phyloP scores from a whole-genome alignment of 1,140 invertebrate species.

The Papilio dardanus region DNA sequence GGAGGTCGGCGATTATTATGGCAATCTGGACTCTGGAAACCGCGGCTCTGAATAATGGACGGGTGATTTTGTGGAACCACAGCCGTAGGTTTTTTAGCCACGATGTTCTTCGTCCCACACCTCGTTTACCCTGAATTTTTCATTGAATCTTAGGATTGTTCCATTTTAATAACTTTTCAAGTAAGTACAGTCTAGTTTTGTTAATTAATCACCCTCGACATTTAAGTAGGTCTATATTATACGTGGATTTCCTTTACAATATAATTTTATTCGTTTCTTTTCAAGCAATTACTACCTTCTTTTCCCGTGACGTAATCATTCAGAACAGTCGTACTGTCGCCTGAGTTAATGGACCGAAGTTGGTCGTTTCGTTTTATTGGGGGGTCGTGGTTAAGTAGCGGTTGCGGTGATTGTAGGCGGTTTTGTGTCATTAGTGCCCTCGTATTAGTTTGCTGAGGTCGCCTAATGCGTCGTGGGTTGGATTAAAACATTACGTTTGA shows the following conservation, averaged over 20 bases:
- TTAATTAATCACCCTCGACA: no score
- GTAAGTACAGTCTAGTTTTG: no score
- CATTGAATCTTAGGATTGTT: no score
- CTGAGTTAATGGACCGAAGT: slow-evolving; percentile 1
- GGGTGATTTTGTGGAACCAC: no score
- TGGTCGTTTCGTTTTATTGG: neutral
- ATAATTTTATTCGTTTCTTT: neutral
- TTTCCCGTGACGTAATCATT: neutral
- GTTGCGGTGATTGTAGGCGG: neutral
- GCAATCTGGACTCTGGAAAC: no score
- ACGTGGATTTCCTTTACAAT: neutral
- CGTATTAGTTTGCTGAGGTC: neutral
- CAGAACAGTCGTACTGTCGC: neutral
- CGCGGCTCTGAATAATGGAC: no score
- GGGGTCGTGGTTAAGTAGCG: neutral
- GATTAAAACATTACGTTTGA: neutral
- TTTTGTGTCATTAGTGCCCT: neutral
- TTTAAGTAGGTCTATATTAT: no score
- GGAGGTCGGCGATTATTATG: no score
- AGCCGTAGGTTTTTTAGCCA: no score
- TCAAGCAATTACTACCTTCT: neutral
- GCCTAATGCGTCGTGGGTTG: neutral
- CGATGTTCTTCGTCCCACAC: no score
- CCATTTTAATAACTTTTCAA: no score
- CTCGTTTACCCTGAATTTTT: no score